Percentiles rank a stretch among this genome's conserved stretches.
phyloP scores from a whole-genome alignment of 53 echinoderm and acorn worm genomes.

The Glandiceps talaboti region DNA sequence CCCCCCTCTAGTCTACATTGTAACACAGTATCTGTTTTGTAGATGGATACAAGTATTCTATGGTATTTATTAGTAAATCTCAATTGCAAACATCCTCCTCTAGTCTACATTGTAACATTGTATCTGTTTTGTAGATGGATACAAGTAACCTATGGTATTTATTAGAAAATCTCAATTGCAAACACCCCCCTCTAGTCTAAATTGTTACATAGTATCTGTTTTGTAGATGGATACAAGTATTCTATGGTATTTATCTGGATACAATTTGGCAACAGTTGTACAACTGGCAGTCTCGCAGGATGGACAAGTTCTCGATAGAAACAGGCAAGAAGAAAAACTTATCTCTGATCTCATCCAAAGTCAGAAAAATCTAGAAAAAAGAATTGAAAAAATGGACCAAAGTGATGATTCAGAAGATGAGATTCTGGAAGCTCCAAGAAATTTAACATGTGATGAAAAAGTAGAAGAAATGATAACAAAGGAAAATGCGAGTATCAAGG shows the following conservation, averaged over 20 bases:
- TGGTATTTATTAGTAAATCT: constrained; percentile 86
- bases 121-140: constrained; percentile 54
- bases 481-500: too few species aligned
- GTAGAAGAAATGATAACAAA: background rate
- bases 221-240: constrained; percentile 88
- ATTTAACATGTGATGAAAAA: background rate
- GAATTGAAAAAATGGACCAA: background rate
- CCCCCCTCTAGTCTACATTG: too few species aligned
- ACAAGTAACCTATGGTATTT: constrained; percentile 80
- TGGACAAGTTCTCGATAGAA: background rate
- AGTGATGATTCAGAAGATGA: background rate
- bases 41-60: constrained; percentile 91
- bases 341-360: background rate
- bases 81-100: too few species aligned
- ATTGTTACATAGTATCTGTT: background rate
- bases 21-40: background rate
- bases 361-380: background rate
- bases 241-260: constrained; percentile 78
- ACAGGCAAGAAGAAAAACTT: background rate
- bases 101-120: background rate
- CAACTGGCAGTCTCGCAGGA: constrained; percentile 29
- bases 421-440: too few species aligned
- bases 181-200: too few species aligned
- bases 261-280: constrained; percentile 59
- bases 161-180: too few species aligned